Percentiles rank a stretch among this genome's conserved stretches.
These are phyloP conservation scores for Holcopasites calliopsidis DNA, from an alignment of 1,140 invertebrate genomes.

Conservation along the genomic window DNA sequence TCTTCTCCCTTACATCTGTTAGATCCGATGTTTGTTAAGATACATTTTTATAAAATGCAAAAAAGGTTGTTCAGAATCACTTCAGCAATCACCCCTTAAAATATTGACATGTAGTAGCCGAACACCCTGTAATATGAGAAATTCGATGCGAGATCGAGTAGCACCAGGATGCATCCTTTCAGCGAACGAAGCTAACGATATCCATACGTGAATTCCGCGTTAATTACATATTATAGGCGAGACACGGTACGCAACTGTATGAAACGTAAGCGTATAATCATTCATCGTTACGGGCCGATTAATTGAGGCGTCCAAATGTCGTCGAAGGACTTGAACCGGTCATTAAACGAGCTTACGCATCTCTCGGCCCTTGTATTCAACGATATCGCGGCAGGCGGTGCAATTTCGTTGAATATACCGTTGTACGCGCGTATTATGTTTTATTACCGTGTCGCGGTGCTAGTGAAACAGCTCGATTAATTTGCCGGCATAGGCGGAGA, in stretches of 20 bases:
- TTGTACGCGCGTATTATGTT: background rate
- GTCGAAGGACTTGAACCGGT: background rate
- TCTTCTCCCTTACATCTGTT: too few species aligned
- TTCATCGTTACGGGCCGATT: constrained; percentile 42
- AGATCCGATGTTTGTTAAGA: too few species aligned
- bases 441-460: constrained; percentile 7
- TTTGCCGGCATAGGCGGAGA: constrained; percentile 12
- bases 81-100: too few species aligned
- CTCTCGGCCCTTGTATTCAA: background rate
- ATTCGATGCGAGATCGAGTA: too few species aligned
- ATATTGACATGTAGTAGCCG: too few species aligned
- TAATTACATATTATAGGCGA: constrained; percentile 35
- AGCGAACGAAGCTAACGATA: background rate
- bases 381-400: background rate
- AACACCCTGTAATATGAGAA: too few species aligned
- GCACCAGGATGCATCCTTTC: constrained; percentile 1
- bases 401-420: constrained; percentile 23
- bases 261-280: constrained; percentile 36
- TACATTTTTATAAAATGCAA: too few species aligned
- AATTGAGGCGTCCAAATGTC: constrained; percentile 32
- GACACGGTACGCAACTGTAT: background rate
- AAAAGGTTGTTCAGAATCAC: too few species aligned
- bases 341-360: background rate
- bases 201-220: background rate
- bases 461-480: constrained; percentile 31